Conservation (phyloP, 2,113 vertebrate species). For the Solea solea region DNA sequence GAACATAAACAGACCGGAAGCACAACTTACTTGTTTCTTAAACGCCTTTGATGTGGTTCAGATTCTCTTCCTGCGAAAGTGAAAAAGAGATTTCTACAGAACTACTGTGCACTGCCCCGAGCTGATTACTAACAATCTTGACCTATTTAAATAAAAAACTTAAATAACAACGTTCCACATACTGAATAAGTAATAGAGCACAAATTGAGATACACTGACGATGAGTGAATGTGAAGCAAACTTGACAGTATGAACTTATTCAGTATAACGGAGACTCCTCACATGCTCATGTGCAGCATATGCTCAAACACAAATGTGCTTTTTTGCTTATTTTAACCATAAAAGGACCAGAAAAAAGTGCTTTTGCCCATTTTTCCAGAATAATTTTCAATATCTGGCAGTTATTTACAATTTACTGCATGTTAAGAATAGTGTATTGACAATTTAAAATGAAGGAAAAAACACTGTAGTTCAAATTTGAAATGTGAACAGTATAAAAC, state of each 20-base stretch:
- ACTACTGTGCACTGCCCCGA: conserved; percentile 2
- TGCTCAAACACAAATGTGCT: no score
- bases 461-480: no score
- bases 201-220: conserved; percentile 34
- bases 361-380: no score
- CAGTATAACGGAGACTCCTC: conserved; percentile 15
- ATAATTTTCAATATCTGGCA: no score
- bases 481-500: no score
- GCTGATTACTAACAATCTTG: no score
- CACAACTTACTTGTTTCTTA: background rate
- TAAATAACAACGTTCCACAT: background rate
- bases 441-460: no score
- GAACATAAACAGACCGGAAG: background rate
- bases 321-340: no score
- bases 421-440: no score
- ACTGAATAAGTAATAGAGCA: conserved; percentile 24
- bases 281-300: background rate
- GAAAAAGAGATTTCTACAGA: conserved; percentile 14
- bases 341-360: no score
- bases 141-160: background rate
- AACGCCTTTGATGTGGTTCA: background rate
- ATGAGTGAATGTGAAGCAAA: no score
- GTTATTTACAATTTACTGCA: no score
- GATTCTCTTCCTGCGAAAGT: background rate
- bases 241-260: conserved; percentile 1